These are phyloP conservation scores for Pseudomyrmex sp. DNA, from an alignment of 1,140 invertebrate species.

Conservation along the genomic window DNA sequence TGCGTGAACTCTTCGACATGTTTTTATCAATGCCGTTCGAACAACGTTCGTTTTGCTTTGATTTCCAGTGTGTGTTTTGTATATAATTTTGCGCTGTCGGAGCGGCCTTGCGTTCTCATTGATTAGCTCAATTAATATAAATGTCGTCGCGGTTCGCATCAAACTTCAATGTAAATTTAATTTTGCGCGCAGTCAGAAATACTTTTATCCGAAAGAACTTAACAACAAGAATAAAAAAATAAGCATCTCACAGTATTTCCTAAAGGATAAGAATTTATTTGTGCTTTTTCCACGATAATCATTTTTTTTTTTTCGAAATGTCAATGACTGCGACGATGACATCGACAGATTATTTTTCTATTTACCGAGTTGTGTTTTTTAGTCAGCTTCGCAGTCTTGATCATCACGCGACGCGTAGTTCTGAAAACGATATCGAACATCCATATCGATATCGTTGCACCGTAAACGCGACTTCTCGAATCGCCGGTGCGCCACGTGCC, in stretches of 20 bases:
- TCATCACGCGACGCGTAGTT: conserved; percentile 6
- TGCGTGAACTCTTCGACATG: not conserved
- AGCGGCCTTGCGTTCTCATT: not conserved
- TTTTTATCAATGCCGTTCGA: not conserved
- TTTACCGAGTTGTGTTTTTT: conserved; percentile 24
- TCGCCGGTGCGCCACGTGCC: not conserved
- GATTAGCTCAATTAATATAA: conserved; percentile 21
- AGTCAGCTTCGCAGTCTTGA: not conserved
- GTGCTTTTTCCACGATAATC: not conserved
- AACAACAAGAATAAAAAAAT: conserved; percentile 12
- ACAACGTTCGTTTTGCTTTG: not conserved
- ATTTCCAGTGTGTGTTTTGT: not conserved
- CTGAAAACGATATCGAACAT: not conserved
- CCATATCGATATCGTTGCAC: not conserved
- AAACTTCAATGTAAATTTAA: not conserved
- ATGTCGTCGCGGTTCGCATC: not conserved
- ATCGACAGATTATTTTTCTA: conserved; percentile 26
- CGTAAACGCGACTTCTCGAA: not conserved
- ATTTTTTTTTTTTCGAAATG: not conserved
- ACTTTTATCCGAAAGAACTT: not conserved
- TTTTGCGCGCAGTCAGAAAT: not conserved
- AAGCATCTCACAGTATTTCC: not conserved
- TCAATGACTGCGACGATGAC: not conserved
- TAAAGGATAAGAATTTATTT: not conserved
- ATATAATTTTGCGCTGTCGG: not conserved